Base-by-base conservation (phyloP, 2,113 vertebrate genomes). In the Chloropsis cyanopogon region DNA sequence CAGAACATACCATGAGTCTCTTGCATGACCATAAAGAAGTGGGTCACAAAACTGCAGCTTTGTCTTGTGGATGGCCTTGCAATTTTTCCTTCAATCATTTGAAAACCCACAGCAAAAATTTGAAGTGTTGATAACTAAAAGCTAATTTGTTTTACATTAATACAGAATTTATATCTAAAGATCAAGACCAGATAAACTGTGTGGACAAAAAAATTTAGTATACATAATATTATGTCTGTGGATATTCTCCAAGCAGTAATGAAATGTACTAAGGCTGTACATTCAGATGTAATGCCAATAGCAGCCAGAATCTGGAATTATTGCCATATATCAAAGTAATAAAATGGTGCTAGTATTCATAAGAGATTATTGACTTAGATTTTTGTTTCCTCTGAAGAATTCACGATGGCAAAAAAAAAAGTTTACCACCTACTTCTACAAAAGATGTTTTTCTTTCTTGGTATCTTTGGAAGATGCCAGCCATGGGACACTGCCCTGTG, bases 341-440 rank as follows among this genome's bases (percentile, higher is more conserved):
- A 82, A 85, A 87, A 76, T 10, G 6, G 13, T 85, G 17, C 22
- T 8, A 15, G 8, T 63, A 75, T 57, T 80, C 14, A 3, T 37
- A 24, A 12, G 31, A 63, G 7, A 11, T 47, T 82, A 17, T 18
- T 54, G 17, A 42, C 17, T 50, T 44, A 22, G n/a, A 37, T 31
- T 93, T 82, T 53, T 88, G 11, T 73, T 92, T 83, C 25, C 52
- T 77, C 42, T 73, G 54, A 46, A 86, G 42, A 56, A 50, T 61
- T 57, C 11, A 12, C 14, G 18, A 23, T 10, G 76, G 8, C 19
- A 79, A 83, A 86, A 86, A 49, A 60, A 7, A 15, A 37, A 11
- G 3, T 10, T 12, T 22, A 28, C 15, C 33, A 4, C 18, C 16
- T 60, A 3, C 24, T 68, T 86, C 17, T 2, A 1, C 2, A 1